Conservation (phyloP, 2,113 vertebrate genomes). For the Gallinago undulata region DNA sequence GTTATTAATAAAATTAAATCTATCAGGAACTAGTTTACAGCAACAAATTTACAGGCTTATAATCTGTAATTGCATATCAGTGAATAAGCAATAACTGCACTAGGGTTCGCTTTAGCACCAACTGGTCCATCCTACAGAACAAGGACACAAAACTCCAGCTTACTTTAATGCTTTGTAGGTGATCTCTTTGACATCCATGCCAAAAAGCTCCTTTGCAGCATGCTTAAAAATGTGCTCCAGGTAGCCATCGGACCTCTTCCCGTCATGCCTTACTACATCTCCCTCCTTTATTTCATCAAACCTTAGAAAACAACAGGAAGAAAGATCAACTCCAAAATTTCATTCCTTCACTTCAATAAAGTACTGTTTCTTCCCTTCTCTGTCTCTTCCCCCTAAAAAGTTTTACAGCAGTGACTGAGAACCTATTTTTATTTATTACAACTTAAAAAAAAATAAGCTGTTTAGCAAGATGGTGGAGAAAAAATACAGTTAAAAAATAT, state of each 20-base stretch:
- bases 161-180: conserved; percentile 88
- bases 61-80: not conserved
- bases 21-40: not conserved
- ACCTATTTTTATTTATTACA: not conserved
- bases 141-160: not conserved
- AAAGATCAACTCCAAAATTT: not conserved
- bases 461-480: not conserved
- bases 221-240: conserved; percentile 90
- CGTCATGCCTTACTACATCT: conserved; percentile 78
- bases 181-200: conserved; percentile 85
- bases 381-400: not conserved
- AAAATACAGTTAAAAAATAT: not conserved
- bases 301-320: conserved; percentile 62
- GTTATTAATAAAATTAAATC: not conserved
- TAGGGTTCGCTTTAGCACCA: not conserved
- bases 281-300: conserved; percentile 77
- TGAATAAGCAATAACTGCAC: not conserved
- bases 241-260: conserved; percentile 85
- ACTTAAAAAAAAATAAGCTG: not conserved
- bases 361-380: not conserved
- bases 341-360: not conserved
- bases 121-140: not conserved
- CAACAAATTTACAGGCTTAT: not conserved
- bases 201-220: conserved; percentile 91
- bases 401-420: not conserved